Evolutionary conservation across 2,113 vertebrate genomes (phyloP).

Genomic region (Corvus hawaiiensis): DNA sequence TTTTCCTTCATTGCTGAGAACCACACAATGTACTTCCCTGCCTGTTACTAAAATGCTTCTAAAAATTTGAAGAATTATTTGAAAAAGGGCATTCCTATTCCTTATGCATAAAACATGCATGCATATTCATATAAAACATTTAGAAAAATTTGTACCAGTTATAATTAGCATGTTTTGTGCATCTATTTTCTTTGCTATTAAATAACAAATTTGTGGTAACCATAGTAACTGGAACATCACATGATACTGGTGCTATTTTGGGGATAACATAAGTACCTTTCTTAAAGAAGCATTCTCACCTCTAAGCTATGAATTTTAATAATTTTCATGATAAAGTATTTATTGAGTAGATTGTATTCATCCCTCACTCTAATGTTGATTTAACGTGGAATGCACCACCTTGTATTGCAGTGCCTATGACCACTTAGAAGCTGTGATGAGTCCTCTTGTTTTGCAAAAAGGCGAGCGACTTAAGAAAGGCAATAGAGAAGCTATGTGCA

Average conservation of each 20-base stretch:
- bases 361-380: neutral
- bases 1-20: neutral
- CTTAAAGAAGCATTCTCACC: constrained; percentile 78
- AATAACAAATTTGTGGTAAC: constrained; percentile 85
- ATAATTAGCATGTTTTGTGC: constrained; percentile 85
- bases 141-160: constrained; percentile 78
- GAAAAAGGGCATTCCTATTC: constrained; percentile 67
- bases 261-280: constrained; percentile 78
- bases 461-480: neutral
- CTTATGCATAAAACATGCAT: constrained; percentile 75
- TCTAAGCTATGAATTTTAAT: constrained; percentile 65
- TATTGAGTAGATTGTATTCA: constrained; percentile 24
- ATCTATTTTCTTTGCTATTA: constrained; percentile 85
- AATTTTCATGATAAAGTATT: constrained; percentile 54
- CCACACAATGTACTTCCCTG: constrained; percentile 19
- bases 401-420: neutral
- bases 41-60: constrained; percentile 40
- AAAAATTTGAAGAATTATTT: constrained; percentile 68
- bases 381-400: neutral
- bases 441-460: neutral
- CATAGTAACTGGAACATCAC: constrained; percentile 81
- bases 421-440: neutral
- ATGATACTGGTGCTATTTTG: constrained; percentile 78
- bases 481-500: neutral
- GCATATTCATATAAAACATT: constrained; percentile 80